A percentile compares a stretch with the other conserved stretches of the same genome.
These are phyloP conservation scores for Gerris buenoi DNA, from an alignment of 1,140 invertebrate genomes.

Conservation along the genomic window DNA sequence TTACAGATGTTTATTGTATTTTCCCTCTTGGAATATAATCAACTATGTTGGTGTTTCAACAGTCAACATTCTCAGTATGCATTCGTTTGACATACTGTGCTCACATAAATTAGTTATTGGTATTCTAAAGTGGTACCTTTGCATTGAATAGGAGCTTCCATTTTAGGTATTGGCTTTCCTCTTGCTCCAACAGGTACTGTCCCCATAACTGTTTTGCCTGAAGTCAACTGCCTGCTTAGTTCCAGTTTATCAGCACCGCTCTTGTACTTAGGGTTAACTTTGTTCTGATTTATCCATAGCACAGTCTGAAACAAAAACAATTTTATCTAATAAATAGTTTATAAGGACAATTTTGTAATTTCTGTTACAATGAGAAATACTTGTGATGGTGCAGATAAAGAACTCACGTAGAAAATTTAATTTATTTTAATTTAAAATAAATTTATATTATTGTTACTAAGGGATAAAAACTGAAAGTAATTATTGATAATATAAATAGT, in stretches of 20 bases:
- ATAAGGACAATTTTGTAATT: not conserved
- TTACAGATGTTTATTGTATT: too few relatives aligned
- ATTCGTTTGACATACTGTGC: too few relatives aligned
- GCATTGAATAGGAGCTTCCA: conserved; percentile 57
- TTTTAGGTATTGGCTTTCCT: conserved; percentile 51
- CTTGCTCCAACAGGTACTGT: not conserved
- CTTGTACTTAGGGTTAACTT: not conserved
- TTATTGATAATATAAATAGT: too few relatives aligned
- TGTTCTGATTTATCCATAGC: not conserved
- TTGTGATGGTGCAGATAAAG: too few relatives aligned
- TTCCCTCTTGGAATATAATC: too few relatives aligned
- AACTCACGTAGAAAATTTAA: not conserved
- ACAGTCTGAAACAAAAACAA: not conserved
- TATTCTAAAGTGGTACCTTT: conserved; percentile 20
- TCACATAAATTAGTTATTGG: too few relatives aligned
- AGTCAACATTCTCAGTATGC: too few relatives aligned
- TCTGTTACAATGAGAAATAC: not conserved
- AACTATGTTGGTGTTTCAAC: too few relatives aligned
- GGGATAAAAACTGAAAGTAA: not conserved
- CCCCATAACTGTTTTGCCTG: not conserved
- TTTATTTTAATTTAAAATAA: not conserved
- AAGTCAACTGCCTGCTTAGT: not conserved
- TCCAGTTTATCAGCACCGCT: not conserved
- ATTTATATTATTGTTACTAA: not conserved
- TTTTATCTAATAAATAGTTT: not conserved